A percentile compares a stretch with the other conserved stretches of the same genome.
Evolutionary conservation across 2,888 invertebrate genomes (phyloP).

Genomic region (Corbicula japonica): DNA sequence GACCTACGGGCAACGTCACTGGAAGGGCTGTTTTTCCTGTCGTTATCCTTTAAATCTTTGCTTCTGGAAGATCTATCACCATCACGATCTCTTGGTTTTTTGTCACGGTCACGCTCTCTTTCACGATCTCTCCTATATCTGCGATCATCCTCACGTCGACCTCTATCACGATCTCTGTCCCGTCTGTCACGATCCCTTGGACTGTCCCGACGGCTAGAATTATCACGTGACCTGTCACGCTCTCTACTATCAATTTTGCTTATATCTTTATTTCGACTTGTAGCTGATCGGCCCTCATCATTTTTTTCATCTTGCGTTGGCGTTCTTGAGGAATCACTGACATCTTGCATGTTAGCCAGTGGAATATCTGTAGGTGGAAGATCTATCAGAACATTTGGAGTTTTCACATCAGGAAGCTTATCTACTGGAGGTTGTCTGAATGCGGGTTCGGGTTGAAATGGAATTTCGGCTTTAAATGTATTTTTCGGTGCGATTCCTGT

Average conservation of each 20-base stretch:
- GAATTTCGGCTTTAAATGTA: too few species aligned
- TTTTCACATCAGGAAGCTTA: too few species aligned
- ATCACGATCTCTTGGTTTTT: conserved; percentile 55
- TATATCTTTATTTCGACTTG: neutral
- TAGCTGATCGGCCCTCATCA: neutral
- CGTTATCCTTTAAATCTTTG: conserved; percentile 56
- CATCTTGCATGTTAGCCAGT: too few species aligned
- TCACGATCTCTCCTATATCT: conserved; percentile 61
- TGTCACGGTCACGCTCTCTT: conserved; percentile 71
- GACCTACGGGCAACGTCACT: conserved; percentile 36
- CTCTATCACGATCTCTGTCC: conserved; percentile 40
- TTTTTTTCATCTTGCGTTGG: conserved; percentile 14
- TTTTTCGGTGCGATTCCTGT: too few species aligned
- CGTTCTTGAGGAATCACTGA: conserved; percentile 4
- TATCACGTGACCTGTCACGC: conserved; percentile 39
- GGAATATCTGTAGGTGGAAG: too few species aligned
- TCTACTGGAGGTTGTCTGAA: too few species aligned
- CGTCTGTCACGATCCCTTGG: conserved; percentile 52
- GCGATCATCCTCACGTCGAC: conserved; percentile 40
- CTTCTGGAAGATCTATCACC: conserved; percentile 54
- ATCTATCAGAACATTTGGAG: too few species aligned
- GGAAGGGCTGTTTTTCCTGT: conserved; percentile 57
- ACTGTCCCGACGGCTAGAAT: conserved; percentile 43
- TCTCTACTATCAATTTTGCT: conserved; percentile 20
- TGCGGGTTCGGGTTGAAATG: too few species aligned